Evolutionary conservation across 2,797 vertebrate species (phyloP).

Genomic region (Sebastes ruberrimus): DNA sequence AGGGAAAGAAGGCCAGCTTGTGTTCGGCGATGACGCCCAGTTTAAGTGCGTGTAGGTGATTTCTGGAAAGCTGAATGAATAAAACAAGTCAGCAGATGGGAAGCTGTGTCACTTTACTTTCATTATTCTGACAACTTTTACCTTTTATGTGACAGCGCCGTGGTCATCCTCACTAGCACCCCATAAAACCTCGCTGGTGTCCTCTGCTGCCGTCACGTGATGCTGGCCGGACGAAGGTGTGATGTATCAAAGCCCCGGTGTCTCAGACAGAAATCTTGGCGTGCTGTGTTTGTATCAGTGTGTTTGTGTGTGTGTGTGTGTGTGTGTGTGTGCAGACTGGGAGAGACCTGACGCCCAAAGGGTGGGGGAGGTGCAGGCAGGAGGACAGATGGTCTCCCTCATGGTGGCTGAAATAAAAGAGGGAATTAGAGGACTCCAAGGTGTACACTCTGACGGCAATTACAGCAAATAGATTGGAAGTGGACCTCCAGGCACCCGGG

Average conservation of each 20-base stretch:
- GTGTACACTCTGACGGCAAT: constrained; percentile 96
- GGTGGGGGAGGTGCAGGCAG: constrained; percentile 77
- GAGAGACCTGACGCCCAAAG: constrained; percentile 72
- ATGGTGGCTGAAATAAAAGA: constrained; percentile 96
- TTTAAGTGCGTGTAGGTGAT: constrained; percentile 3
- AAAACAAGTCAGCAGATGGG: constrained; percentile 57
- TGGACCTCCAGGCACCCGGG: constrained; percentile 87
- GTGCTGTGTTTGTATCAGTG: constrained; percentile 26
- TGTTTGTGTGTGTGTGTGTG: constrained; percentile 61
- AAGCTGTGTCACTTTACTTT: constrained; percentile 57
- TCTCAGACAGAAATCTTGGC: constrained; percentile 81
- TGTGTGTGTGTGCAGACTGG: constrained; percentile 65
- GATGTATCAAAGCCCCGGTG: constrained; percentile 69
- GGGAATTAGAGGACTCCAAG: constrained; percentile 97
- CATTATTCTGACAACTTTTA: constrained; percentile 58
- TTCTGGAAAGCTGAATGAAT: constrained; percentile 22
- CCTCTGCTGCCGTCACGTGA: constrained; percentile 56
- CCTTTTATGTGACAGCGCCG: constrained; percentile 60
- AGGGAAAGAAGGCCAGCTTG: constrained; percentile 51
- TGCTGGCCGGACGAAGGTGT: constrained; percentile 60
- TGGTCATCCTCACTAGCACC: constrained; percentile 78
- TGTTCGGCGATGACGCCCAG: constrained; percentile 4
- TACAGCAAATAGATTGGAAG: constrained; percentile 98
- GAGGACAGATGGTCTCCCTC: constrained; percentile 96
- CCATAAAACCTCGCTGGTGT: constrained; percentile 70